Conservation (phyloP, 2,113 vertebrate genomes). For the Nannospalax galili region DNA sequence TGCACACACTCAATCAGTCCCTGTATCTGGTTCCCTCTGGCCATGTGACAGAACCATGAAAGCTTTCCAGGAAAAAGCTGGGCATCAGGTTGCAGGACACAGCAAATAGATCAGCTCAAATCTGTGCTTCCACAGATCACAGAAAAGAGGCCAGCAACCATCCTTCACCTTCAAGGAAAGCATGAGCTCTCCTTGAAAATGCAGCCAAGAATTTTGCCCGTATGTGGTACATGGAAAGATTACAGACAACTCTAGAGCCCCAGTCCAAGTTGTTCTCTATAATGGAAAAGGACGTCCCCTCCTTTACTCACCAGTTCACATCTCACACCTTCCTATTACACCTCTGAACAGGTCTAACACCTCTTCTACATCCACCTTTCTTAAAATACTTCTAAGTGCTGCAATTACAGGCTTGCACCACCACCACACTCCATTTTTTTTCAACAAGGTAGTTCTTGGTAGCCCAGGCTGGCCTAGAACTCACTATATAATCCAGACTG, state of each 20-base stretch:
- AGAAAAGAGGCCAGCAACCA: conserved; percentile 47
- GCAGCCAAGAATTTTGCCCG: not conserved
- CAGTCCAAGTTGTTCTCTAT: not conserved
- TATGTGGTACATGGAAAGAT: not conserved
- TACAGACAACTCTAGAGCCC: not conserved
- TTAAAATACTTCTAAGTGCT: not conserved
- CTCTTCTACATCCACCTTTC: conserved; percentile 16
- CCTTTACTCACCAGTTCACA: not conserved
- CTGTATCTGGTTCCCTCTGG: not conserved
- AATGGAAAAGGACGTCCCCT: not conserved
- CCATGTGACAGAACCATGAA: conserved; percentile 3
- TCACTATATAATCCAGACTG: not conserved
- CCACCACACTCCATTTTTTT: not conserved
- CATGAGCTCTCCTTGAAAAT: not conserved
- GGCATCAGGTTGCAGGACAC: conserved; percentile 69
- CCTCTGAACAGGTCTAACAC: not conserved
- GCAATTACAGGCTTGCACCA: not conserved
- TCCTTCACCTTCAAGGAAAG: conserved; percentile 52
- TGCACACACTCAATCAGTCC: not conserved
- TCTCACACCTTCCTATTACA: not conserved
- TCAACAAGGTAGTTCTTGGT: not conserved
- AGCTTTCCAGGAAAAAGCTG: conserved; percentile 74
- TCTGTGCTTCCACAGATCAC: conserved; percentile 65
- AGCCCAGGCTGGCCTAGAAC: not conserved
- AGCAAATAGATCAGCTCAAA: conserved; percentile 70